Base-by-base conservation (phyloP, 1,140 invertebrate species). In the Heterodera carotae region DNA sequence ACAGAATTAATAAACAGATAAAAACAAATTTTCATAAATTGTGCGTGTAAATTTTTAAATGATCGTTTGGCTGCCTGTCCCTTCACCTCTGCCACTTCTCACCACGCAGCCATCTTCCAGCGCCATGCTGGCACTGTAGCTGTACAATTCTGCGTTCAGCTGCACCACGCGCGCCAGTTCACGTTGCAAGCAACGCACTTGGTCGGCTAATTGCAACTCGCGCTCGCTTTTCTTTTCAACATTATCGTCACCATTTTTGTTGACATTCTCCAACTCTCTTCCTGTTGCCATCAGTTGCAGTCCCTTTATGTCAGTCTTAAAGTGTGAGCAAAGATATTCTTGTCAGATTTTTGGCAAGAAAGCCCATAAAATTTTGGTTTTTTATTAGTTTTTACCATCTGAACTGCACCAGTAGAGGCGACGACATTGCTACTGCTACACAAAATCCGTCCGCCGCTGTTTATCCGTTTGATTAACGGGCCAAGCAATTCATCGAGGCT, bases 91-190 rank as follows among this genome's bases (percentile, higher is more conserved):
- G 5, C 12, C 22, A 18, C 0, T 22, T 15, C 5, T 56, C n/a
- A n/a, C 48, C 18, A 18, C 22, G 48, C 5, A 56, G 22, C 48
- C 22, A 15, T 56, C 72, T 2, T 74, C 72, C 34, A 74, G 33
- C 22, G 56, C 64, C 53, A 74, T 31, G 33, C 64, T 74, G 2
- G 72, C 33, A 1, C 39, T 56, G 64, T 59, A 74, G 27, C 29
- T 64, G 43, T 76, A 70, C 59, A 76, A 27, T 43, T 76, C 43
- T 25, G 62, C 67, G 69, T 69, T 71, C 31, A 69, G 59, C 31
- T 69, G 68, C 43, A 76, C 53, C 29, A 68, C 75, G 10, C 68
- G 43, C 39, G 68, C 48, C 29, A 76, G 43, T 22, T 68, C 62
- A 2, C 31, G 48, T 6, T 53, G 56, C 68, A 76, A 25, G 29